Conservation (phyloP, 2,888 invertebrate species). For the Nomada ferruginata region DNA sequence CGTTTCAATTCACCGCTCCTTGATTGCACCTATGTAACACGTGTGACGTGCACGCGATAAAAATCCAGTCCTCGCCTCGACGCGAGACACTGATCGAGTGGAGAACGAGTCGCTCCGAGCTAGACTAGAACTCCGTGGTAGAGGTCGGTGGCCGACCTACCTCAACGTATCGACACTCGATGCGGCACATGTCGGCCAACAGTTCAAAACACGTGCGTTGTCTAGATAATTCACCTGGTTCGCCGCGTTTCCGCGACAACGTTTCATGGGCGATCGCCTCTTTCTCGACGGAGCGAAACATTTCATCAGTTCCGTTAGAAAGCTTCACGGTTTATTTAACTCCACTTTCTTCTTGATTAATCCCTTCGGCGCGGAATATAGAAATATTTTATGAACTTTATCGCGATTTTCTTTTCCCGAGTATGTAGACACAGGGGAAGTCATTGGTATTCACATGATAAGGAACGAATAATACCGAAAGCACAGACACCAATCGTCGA, state of each 20-base stretch:
- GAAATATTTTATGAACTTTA: too few species aligned
- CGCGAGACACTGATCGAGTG: conserved; percentile 7
- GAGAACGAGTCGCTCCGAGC: conserved; percentile 23
- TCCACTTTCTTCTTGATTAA: too few species aligned
- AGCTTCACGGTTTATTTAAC: too few species aligned
- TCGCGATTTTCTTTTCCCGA: too few species aligned
- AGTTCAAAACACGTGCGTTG: conserved; percentile 60
- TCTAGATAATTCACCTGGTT: conserved; percentile 49
- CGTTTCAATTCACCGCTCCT: neutral
- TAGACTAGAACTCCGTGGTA: conserved; percentile 39
- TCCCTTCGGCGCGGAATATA: too few species aligned
- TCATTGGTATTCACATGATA: too few species aligned
- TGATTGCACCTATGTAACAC: neutral
- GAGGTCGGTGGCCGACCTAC: conserved; percentile 72
- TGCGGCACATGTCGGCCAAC: conserved; percentile 57
- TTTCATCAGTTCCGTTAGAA: too few species aligned
- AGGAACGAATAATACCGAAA: too few species aligned
- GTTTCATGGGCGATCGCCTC: conserved; percentile 35
- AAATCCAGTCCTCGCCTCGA: conserved; percentile 2
- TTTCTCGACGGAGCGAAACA: neutral
- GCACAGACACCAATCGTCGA: too few species aligned
- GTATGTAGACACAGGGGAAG: too few species aligned
- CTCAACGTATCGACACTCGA: conserved; percentile 68
- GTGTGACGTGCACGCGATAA: conserved; percentile 3
- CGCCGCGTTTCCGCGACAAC: conserved; percentile 52